Percentiles rank a stretch among this genome's conserved stretches.
Conservation (phyloP, 2,888 invertebrate genomes). For the Agriopis leucophaearia region DNA sequence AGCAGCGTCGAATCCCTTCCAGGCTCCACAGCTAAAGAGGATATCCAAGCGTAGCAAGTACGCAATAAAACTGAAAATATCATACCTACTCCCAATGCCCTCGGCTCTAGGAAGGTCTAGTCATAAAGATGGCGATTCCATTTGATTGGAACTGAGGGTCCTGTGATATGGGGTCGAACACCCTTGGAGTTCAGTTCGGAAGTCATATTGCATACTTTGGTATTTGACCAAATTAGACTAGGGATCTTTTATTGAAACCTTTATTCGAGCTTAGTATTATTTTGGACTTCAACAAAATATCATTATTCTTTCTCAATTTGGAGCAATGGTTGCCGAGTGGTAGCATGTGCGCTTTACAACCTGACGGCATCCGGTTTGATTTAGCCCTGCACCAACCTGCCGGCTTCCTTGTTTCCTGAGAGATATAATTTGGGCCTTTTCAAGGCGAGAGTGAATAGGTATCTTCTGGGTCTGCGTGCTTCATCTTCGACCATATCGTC, state of each 20-base stretch:
- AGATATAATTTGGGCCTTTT: too few species aligned
- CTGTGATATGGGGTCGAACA: conserved; percentile 30
- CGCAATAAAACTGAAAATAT: conserved; percentile 46
- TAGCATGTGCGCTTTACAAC: too few species aligned
- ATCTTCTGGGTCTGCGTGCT: too few species aligned
- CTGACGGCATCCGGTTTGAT: too few species aligned
- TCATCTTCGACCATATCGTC: too few species aligned
- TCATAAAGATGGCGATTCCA: conserved; percentile 60
- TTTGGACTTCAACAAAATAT: not conserved
- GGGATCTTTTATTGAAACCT: not conserved
- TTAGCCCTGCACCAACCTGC: too few species aligned
- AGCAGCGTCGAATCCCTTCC: conserved; percentile 4
- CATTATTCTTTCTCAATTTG: not conserved
- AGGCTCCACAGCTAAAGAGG: conserved; percentile 4
- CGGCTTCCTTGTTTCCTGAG: too few species aligned
- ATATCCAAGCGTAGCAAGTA: conserved; percentile 20
- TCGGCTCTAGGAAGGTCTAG: conserved; percentile 49
- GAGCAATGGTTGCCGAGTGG: too few species aligned
- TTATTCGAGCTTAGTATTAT: not conserved
- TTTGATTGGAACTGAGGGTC: conserved; percentile 56
- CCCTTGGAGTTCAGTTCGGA: conserved; percentile 24
- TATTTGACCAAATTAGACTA: conserved; percentile 24
- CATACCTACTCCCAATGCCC: conserved; percentile 31
- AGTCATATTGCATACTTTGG: conserved; percentile 29
- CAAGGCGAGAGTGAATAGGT: too few species aligned